Percentiles rank a stretch among this genome's conserved stretches.
phyloP scores from a whole-genome alignment of 2,888 invertebrate genomes.

The Zygothrica quintamaculata region DNA sequence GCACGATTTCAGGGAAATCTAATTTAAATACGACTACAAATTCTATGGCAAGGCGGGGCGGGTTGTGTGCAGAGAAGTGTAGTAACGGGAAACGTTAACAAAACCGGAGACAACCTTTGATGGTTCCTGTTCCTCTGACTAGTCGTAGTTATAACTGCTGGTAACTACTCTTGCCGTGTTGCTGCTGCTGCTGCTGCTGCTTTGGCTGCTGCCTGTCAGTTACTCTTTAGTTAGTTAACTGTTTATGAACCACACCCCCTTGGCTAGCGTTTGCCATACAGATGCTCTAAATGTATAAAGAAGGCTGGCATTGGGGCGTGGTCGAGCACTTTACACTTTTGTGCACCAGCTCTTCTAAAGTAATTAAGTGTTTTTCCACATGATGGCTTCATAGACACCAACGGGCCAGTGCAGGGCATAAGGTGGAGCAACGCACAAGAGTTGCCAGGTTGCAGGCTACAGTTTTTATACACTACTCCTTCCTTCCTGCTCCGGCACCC shows the following conservation, averaged over 20 bases:
- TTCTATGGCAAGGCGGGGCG: too few relatives aligned
- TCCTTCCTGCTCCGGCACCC: background rate
- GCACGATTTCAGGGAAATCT: conserved; percentile 80
- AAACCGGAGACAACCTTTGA: conserved; percentile 64
- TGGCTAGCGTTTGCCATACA: background rate
- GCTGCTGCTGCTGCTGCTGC: too few relatives aligned
- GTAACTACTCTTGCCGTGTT: conserved; percentile 35
- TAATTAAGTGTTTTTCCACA: conserved; percentile 77
- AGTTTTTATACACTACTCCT: too few relatives aligned
- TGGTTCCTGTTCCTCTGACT: conserved; percentile 34
- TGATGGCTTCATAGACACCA: conserved; percentile 75
- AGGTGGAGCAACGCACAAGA: conserved; percentile 8
- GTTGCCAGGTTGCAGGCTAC: conserved; percentile 27
- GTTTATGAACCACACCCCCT: conserved; percentile 64
- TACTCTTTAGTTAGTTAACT: conserved; percentile 77
- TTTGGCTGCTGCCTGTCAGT: conserved; percentile 59
- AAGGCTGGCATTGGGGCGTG: conserved; percentile 54
- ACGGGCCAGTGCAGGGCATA: conserved; percentile 17
- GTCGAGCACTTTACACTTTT: conserved; percentile 74
- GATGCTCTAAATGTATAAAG: background rate
- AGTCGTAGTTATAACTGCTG: conserved; percentile 1
- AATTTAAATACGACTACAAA: conserved; percentile 80
- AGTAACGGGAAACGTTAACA: conserved; percentile 6
- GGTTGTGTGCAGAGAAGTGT: too few relatives aligned
- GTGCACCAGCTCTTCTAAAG: conserved; percentile 77